These are phyloP conservation scores for Heliconius nattereri DNA, from an alignment of 1,140 invertebrate genomes.

Conservation along the genomic window DNA sequence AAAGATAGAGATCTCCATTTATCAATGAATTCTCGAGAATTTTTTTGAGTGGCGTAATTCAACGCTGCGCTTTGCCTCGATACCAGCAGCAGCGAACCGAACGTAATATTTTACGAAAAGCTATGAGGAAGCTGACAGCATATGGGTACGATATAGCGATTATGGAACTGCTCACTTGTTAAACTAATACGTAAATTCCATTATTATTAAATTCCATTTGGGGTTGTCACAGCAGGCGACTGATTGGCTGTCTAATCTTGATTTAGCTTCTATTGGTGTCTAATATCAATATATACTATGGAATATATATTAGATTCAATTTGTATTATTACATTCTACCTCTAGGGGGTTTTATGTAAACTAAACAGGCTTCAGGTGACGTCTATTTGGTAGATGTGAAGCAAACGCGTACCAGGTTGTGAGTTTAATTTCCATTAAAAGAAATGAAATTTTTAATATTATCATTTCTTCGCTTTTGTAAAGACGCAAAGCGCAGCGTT, in stretches of 20 bases:
- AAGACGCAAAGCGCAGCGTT: no score
- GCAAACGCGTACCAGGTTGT: no score
- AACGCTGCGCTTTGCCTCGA: no score
- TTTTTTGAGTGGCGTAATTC: no score
- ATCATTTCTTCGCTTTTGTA: no score
- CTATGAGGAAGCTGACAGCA: background rate
- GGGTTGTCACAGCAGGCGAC: conserved; percentile 26
- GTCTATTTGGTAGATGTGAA: no score
- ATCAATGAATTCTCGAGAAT: no score
- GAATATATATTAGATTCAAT: conserved; percentile 14
- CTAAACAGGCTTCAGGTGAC: no score
- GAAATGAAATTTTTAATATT: no score
- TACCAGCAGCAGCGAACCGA: no score
- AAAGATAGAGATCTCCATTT: no score
- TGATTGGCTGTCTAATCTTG: conserved; percentile 33
- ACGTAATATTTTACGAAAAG: background rate
- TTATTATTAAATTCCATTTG: conserved; percentile 34
- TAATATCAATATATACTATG: conserved; percentile 18
- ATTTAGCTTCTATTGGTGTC: conserved; percentile 21
- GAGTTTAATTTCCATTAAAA: no score
- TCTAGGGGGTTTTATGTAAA: background rate
- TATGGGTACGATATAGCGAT: background rate
- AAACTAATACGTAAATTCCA: conserved; percentile 21
- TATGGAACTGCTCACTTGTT: background rate
- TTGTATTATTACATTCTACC: background rate